Conservation (phyloP, 30 jellyfish, hydroid and myxozoan species). For the Nemopilema nomurai region DNA sequence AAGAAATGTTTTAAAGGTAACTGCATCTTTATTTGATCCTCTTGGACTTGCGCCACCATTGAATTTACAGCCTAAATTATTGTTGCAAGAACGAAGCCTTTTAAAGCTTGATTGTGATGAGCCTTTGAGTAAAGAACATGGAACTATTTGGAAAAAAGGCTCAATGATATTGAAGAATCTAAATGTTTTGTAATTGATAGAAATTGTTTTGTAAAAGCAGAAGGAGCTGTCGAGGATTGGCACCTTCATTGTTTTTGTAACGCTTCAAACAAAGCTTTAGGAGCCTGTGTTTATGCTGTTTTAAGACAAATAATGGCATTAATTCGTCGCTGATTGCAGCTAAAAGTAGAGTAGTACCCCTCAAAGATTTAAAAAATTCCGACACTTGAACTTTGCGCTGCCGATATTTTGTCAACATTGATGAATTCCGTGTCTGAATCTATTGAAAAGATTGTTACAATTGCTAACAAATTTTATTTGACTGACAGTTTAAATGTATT, state of each 20-base stretch:
- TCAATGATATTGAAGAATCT: background rate
- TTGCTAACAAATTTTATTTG: constrained; percentile 9
- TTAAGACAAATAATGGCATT: background rate
- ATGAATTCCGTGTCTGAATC: constrained; percentile 2
- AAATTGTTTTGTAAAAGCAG: constrained; percentile 1
- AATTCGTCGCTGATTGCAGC: constrained; percentile 6
- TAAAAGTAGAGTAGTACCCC: constrained; percentile 15
- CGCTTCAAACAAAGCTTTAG: constrained; percentile 30
- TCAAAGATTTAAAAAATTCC: constrained; percentile 1
- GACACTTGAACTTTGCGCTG: constrained; percentile 29
- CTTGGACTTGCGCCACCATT: constrained; percentile 5
- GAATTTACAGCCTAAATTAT: background rate
- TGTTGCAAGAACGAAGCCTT: constrained; percentile 8
- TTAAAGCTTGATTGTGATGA: constrained; percentile 18
- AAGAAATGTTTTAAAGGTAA: constrained; percentile 26
- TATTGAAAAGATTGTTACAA: background rate
- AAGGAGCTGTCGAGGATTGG: background rate
- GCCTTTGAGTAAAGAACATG: background rate
- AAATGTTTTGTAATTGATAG: background rate
- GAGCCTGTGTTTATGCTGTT: constrained; percentile 18
- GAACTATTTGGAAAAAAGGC: constrained; percentile 13
- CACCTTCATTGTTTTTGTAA: constrained; percentile 29
- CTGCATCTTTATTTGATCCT: constrained; percentile 30
- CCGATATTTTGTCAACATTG: constrained; percentile 3
- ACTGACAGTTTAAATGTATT: background rate